Percentiles rank a stretch among this genome's conserved stretches.
These are phyloP conservation scores for Drosophila jambulina DNA, from an alignment of 1,140 invertebrate species.

Conservation along the genomic window DNA sequence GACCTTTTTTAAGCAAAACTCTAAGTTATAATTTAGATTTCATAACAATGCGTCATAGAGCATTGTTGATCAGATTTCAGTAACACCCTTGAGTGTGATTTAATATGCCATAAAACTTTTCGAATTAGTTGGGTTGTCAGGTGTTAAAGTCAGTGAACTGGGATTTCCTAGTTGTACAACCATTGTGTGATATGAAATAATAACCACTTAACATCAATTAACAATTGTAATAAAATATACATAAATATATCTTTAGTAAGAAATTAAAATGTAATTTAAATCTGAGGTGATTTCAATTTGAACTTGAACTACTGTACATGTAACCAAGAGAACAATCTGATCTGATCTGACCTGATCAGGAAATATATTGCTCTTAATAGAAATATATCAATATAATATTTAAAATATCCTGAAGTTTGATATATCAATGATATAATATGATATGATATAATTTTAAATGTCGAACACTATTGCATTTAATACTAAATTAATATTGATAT, in stretches of 20 bases:
- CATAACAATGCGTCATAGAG: not conserved
- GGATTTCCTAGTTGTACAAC: not conserved
- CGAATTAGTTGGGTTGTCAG: not conserved
- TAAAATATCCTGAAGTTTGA: not conserved
- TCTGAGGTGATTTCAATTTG: no score
- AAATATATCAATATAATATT: not conserved
- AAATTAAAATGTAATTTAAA: not conserved
- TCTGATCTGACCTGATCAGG: no score
- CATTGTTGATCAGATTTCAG: not conserved
- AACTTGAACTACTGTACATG: no score
- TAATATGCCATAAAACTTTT: conserved; percentile 1
- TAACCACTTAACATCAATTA: not conserved
- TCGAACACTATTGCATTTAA: not conserved
- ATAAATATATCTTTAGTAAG: not conserved
- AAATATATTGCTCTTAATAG: no score
- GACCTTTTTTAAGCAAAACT: no score
- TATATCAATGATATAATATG: no score
- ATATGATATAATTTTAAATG: no score
- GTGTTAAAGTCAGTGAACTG: not conserved
- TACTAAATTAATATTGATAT: no score
- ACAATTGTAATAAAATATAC: no score
- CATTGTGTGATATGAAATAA: not conserved
- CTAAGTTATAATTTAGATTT: no score
- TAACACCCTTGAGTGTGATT: not conserved
- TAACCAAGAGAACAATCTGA: no score